Percentiles rank a stretch among this genome's conserved stretches.
Conservation (phyloP, 92 coral and sea anemone genomes). For the Palythoa caribaeorum region DNA sequence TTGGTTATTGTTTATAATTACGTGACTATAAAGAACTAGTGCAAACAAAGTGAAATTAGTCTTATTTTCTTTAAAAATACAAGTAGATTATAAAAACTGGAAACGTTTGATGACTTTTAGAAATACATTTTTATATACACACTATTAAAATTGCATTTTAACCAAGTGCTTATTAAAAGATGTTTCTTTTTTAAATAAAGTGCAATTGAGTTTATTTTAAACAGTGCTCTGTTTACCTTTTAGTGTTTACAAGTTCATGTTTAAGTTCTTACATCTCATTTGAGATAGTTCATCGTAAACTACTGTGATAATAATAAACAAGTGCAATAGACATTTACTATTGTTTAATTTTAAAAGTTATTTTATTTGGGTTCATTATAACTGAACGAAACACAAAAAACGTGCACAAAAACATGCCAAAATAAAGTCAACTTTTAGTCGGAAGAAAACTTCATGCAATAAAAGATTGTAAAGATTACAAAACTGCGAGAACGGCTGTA, state of each 20-base stretch:
- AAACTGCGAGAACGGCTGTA: constrained; percentile 13
- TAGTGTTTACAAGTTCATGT: background rate
- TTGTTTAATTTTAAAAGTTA: too few relatives aligned
- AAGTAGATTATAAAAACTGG: too few relatives aligned
- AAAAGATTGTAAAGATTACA: background rate
- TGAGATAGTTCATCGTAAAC: too few relatives aligned
- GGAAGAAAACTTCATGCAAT: background rate
- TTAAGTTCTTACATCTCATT: background rate
- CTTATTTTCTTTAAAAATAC: too few relatives aligned
- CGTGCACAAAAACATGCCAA: background rate
- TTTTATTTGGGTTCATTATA: too few relatives aligned
- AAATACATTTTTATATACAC: background rate
- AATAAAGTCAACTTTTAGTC: too few relatives aligned
- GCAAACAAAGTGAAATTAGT: too few relatives aligned
- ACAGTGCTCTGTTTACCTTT: background rate
- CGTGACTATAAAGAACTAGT: too few relatives aligned
- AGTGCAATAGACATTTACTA: too few relatives aligned
- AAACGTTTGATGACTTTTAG: too few relatives aligned
- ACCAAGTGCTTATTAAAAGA: constrained; percentile 1
- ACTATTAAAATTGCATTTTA: background rate
- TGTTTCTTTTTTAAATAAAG: background rate
- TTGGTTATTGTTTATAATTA: too few relatives aligned
- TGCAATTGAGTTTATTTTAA: background rate
- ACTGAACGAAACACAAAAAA: background rate
- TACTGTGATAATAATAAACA: too few relatives aligned